Evolutionary conservation across 2,888 invertebrate genomes (phyloP).

Genomic region (Oxycera nigricornis): DNA sequence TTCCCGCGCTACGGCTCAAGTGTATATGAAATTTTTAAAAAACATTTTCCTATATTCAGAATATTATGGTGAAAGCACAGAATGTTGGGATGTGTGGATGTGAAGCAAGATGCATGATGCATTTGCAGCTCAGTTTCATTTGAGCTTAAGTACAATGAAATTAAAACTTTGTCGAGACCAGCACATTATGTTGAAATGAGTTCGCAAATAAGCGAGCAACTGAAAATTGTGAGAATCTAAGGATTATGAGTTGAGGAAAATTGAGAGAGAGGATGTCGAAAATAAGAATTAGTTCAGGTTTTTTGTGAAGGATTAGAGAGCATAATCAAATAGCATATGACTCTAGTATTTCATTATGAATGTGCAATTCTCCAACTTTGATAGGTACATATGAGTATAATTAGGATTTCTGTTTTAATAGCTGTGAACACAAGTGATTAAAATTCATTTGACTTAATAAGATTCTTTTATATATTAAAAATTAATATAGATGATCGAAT

Average conservation of each 20-base stretch:
- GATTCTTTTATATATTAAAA: too few species aligned
- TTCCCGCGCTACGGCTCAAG: slow-evolving; percentile 28
- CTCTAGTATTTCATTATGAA: too few species aligned
- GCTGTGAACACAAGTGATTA: too few species aligned
- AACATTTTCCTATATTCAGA: slow-evolving; percentile 38
- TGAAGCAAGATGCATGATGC: slow-evolving; percentile 6
- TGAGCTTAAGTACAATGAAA: slow-evolving; percentile 47
- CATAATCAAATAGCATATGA: slow-evolving; percentile 34
- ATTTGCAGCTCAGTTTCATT: slow-evolving; percentile 36
- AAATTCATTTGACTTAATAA: too few species aligned
- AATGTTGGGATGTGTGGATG: neutral
- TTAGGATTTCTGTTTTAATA: too few species aligned
- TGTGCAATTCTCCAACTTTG: too few species aligned
- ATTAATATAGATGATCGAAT: too few species aligned
- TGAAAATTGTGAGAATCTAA: slow-evolving; percentile 14
- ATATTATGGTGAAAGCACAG: neutral
- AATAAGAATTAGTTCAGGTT: slow-evolving; percentile 27
- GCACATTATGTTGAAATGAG: slow-evolving; percentile 41
- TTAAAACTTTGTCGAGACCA: slow-evolving; percentile 47
- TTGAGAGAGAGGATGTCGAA: slow-evolving; percentile 28
- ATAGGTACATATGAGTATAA: too few species aligned
- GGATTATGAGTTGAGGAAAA: slow-evolving; percentile 29
- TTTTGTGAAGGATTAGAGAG: slow-evolving; percentile 19
- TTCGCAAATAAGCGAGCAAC: slow-evolving; percentile 27
- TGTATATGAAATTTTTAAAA: slow-evolving; percentile 47